Evolutionary conservation across 2,113 vertebrate genomes (phyloP), one percentile per base, ranked within the genome.

Genomic region (Nycticebus coucang): DNA sequence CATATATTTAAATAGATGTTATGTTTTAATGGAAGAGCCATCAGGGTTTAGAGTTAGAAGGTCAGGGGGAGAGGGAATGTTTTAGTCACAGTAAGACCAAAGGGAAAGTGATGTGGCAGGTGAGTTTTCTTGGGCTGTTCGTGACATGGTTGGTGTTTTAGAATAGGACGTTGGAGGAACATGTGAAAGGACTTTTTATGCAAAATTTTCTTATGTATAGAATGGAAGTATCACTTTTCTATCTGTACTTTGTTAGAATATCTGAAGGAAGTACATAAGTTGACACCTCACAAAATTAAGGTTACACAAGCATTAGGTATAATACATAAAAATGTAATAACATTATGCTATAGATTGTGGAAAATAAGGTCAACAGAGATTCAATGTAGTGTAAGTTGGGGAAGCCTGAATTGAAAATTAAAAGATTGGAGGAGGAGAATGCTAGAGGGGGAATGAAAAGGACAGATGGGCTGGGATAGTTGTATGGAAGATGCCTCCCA

Each of bases 281-380:
- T 94, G 55, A 4, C 50, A 4, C 1, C 88, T 90, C 69, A 68
- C 37, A 95, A 95, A 85, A 57, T 85, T 11, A 87, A 33, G 77
- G 13, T 87, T 84, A 55, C 24, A 45, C 1, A 72, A 77, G 72
- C 53, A 79, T 68, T 75, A 92, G 11, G 21, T 45, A n/a, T 28
- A 74, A 59, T 69, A 30, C 35, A 55, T 22, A 77, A 88, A 87
- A 84, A 35, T 19, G 5, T 71, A 41, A 80, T 66, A 94, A 3
- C 2, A 21, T 2, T 75, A 28, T 50, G n/a, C 2, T n/a, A 14
- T 60, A 18, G 7, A 45, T n/a, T 79, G 6, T 21, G 21, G 19
- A n/a, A 59, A 4, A 53, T 50, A 60, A 21, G 26, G 12, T 60
- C 4, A 0, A 10, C 1, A n/a, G 45, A 41, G 37, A 81, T 18